phyloP scores from a whole-genome alignment of 1,140 invertebrate genomes.

The Heliconius himera region DNA sequence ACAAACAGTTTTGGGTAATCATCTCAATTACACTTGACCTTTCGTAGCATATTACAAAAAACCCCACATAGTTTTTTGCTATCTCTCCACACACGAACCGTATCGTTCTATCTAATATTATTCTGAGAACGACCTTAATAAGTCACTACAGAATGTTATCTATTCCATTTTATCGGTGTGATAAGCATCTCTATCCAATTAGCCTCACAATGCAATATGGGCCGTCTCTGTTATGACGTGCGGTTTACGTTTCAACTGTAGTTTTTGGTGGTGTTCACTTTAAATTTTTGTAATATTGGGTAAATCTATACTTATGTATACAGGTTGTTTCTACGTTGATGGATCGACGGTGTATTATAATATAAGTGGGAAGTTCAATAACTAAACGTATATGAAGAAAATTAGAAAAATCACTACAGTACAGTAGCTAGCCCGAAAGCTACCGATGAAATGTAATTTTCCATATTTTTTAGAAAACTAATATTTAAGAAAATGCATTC shows the following conservation, averaged over 20 bases:
- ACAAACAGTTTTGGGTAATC: background rate
- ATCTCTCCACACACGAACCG: conserved; percentile 64
- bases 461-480: too few relatives aligned
- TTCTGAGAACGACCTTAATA: conserved; percentile 83
- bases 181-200: conserved; percentile 82
- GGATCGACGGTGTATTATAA: too few relatives aligned
- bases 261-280: background rate
- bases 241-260: conserved; percentile 25
- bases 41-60: background rate
- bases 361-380: too few relatives aligned
- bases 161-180: conserved; percentile 81
- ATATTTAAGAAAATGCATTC: too few relatives aligned
- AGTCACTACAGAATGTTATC: conserved; percentile 83
- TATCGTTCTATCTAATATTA: conserved; percentile 82
- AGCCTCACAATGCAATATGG: conserved; percentile 80
- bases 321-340: too few relatives aligned
- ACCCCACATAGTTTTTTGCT: conserved; percentile 50
- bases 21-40: background rate
- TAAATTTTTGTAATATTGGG: background rate
- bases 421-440: too few relatives aligned
- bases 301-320: background rate
- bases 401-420: too few relatives aligned
- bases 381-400: too few relatives aligned
- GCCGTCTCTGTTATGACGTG: conserved; percentile 75
- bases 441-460: too few relatives aligned